Base-by-base conservation (phyloP, 2,888 invertebrate genomes). In the Byasa hedistus region DNA sequence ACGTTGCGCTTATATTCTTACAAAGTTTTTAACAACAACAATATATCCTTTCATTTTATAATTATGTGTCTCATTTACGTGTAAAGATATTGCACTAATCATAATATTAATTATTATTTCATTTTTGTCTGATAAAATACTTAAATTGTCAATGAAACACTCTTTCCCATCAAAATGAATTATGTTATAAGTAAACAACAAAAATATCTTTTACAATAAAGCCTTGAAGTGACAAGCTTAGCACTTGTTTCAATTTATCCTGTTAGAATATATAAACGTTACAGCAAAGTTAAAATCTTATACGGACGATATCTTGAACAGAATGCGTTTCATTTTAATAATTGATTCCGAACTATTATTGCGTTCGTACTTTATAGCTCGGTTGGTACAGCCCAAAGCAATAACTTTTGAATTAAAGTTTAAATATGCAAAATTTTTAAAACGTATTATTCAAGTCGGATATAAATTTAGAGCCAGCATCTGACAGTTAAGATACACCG, bases 1-100 rank as follows among this genome's bases (percentile, higher is more conserved):
- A 77, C 72, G 69, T 72, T 69, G 71, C n/a, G 71, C 70, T 69
- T 57, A 69, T 86, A 75, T 75, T 23, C 44, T 27, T 12, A 57
- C n/a, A 55, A 66, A 56, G 57, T 52, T 44, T 52, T 64, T 52
- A 22, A 57, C 24, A 36, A 51, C 48, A 15, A 48, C 56, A 27
- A 44, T 27, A 32, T 24, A 39, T 15, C 48, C 24, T 23, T 44
- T 56, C 3, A 24, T 24, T 44, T 56, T 44, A 55, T 56, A 44
- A 39, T 19, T 19, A 2, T n/a, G 24, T 12, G 39, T 44, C 32
- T 15, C 22, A 23, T 55, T n/a, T 36, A 62, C 22, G 44, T 23
- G 21, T 44, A 27, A 15, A 27, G 1, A 52, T 22, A 15, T 52
- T 39, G 15, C 15, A 39, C 12, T 52, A 22, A 52, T 2, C 15